phyloP scores from a whole-genome alignment of 2,113 vertebrate genomes.

The Psittacula cyanocephala region DNA sequence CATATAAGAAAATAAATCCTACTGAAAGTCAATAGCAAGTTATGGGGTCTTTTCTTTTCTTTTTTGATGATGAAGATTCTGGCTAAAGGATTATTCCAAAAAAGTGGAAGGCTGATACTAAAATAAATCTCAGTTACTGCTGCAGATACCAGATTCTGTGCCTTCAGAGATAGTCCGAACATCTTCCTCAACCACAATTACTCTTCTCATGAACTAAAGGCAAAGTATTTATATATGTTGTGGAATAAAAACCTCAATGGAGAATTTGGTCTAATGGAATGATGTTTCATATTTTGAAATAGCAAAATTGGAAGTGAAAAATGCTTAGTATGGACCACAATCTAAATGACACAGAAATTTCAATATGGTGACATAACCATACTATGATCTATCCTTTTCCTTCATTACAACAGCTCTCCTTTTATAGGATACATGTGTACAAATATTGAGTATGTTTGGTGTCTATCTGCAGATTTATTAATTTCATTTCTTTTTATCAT shows the following conservation, averaged over 20 bases:
- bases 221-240: not conserved
- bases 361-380: conserved; percentile 44
- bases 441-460: not conserved
- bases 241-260: not conserved
- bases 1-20: not conserved
- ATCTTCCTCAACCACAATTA: not conserved
- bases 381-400: not conserved
- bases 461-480: not conserved
- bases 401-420: not conserved
- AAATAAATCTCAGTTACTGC: not conserved
- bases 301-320: not conserved
- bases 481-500: not conserved
- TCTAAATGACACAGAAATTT: not conserved
- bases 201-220: not conserved
- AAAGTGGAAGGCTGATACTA: not conserved
- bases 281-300: not conserved
- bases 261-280: not conserved
- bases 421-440: not conserved
- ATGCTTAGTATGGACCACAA: not conserved
- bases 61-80: not conserved
- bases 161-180: not conserved
- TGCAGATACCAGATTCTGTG: not conserved
- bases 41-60: not conserved
- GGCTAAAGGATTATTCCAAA: not conserved
- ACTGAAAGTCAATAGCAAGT: not conserved